These are phyloP conservation scores for Matsumyia berberina DNA, from an alignment of 2,888 invertebrate species.

Conservation along the genomic window DNA sequence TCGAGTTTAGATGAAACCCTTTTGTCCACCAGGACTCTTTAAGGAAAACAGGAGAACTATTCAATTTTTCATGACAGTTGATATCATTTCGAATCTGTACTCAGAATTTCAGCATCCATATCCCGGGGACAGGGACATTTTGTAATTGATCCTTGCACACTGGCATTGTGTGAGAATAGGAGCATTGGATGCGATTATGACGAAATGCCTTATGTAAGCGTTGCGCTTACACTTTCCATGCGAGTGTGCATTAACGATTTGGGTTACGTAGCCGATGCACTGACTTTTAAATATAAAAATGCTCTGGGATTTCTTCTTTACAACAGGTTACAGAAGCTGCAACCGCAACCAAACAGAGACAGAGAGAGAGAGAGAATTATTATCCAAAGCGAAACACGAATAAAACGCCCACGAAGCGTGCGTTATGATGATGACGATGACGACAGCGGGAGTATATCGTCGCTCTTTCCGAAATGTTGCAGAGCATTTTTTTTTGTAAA, in stretches of 20 bases:
- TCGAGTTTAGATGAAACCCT: conserved; percentile 19
- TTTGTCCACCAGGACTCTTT: background rate
- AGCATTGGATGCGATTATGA: background rate
- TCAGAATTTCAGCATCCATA: background rate
- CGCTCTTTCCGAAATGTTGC: conserved; percentile 62
- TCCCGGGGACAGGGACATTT: background rate
- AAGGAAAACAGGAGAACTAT: background rate
- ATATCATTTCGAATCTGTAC: background rate
- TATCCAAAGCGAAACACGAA: conserved; percentile 45
- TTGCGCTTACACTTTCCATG: conserved; percentile 47
- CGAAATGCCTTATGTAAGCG: conserved; percentile 39
- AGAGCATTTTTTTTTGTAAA: conserved; percentile 38
- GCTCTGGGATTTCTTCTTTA: conserved; percentile 37
- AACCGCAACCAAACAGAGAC: conserved; percentile 3
- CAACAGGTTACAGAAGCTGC: conserved; percentile 52
- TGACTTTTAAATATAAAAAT: conserved; percentile 46
- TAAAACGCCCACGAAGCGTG: conserved; percentile 66
- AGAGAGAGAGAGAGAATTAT: conserved; percentile 41
- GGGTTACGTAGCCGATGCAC: conserved; percentile 47
- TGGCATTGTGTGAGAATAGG: background rate
- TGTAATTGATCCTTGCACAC: background rate
- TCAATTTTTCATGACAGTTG: background rate
- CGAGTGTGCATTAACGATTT: conserved; percentile 50
- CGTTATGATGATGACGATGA: conserved; percentile 57
- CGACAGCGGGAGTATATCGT: conserved; percentile 50